Conservation (phyloP, 2,797 vertebrate genomes). For the Sebastes taczanowskii region DNA sequence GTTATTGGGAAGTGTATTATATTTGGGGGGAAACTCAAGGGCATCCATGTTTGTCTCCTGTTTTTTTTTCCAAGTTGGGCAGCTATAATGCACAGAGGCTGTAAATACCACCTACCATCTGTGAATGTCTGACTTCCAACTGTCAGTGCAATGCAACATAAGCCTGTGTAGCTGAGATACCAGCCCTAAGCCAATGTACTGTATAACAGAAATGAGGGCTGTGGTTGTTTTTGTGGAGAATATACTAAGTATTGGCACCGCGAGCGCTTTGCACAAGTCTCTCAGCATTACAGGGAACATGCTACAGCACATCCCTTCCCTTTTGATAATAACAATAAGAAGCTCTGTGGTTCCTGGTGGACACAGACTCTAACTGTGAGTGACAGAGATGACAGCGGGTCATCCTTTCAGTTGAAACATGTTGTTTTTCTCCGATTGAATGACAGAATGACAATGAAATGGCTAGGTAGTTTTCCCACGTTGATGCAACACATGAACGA, state of each 20-base stretch:
- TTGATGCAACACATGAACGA: conserved; percentile 25
- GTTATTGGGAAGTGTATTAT: not conserved
- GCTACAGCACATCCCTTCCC: not conserved
- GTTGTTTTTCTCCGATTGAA: conserved; percentile 14
- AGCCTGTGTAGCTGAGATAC: conserved; percentile 12
- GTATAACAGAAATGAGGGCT: not conserved
- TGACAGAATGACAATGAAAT: conserved; percentile 46
- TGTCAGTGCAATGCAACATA: not conserved
- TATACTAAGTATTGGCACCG: not conserved
- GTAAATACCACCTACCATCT: conserved; percentile 46
- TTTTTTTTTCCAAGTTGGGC: conserved; percentile 33
- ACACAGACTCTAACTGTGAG: conserved; percentile 16
- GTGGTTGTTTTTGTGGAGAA: not conserved
- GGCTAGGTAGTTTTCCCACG: conserved; percentile 17
- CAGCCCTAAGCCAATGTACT: not conserved
- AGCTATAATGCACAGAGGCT: conserved; percentile 6
- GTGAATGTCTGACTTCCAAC: conserved; percentile 33
- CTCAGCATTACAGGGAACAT: not conserved
- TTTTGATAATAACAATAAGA: not conserved
- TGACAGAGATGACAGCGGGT: conserved; percentile 48
- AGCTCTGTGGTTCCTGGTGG: conserved; percentile 9
- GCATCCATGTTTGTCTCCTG: conserved; percentile 24
- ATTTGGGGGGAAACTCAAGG: conserved; percentile 9
- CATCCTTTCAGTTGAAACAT: conserved; percentile 26
- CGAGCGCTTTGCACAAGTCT: not conserved